Conservation (phyloP, 2,888 invertebrate species). For the Lithodes maja region DNA sequence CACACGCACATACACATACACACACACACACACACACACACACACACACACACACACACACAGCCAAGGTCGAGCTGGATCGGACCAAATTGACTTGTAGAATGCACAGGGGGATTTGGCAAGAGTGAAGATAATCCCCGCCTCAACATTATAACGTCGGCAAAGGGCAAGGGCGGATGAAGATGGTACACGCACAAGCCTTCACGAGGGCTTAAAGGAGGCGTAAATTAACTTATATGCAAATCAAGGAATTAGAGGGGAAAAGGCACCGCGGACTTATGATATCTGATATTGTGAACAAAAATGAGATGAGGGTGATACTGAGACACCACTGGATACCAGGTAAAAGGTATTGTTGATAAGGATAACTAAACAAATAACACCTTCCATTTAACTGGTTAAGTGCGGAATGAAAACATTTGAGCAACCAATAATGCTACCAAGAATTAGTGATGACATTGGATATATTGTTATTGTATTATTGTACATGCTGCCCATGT, state of each 20-base stretch:
- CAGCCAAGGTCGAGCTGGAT: neutral
- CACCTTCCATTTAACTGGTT: too few relatives aligned
- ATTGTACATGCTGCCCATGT: too few relatives aligned
- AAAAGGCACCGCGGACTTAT: too few relatives aligned
- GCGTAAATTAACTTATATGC: neutral
- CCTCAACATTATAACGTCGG: neutral
- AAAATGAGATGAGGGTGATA: too few relatives aligned
- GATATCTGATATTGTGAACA: too few relatives aligned
- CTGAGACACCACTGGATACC: too few relatives aligned
- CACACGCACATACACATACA: constrained; percentile 5
- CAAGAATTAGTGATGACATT: too few relatives aligned
- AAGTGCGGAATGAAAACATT: too few relatives aligned
- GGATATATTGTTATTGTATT: too few relatives aligned
- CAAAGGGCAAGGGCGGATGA: neutral
- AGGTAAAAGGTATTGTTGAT: too few relatives aligned
- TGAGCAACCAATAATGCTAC: too few relatives aligned
- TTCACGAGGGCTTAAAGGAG: neutral
- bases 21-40: neutral
- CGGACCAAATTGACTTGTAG: constrained; percentile 28
- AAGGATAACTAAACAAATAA: too few relatives aligned
- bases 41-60: constrained; percentile 3
- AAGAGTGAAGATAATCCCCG: constrained; percentile 16
- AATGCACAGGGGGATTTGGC: constrained; percentile 14
- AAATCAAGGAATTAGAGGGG: neutral
- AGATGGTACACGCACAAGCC: neutral